Evolutionary conservation across 2,888 invertebrate species (phyloP), one percentile per base, ranked within the genome.

Genomic region (Chrysina gloriosa): DNA sequence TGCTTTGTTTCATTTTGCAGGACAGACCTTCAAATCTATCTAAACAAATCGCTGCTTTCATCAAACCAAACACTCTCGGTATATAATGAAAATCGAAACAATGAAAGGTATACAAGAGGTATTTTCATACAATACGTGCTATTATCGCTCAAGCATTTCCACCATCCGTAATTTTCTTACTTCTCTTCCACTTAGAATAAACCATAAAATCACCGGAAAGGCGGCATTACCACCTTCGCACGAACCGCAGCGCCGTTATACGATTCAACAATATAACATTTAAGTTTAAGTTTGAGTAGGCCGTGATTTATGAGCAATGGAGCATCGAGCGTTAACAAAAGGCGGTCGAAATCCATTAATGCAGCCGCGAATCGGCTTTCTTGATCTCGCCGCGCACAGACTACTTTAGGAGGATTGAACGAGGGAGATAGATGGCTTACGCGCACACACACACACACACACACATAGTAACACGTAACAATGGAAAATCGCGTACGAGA

Each of bases 261-360:
- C 42, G 45, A 61, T 42, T 61, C 45, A 25, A 61, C 58, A 58
- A 39, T 58, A 42, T 61, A 19, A 27, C 42, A 27, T 42, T 36
- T 25, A 42, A 61, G 58, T n/a, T n/a, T 42, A 45, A n/a, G 31
- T 9, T 16, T 7, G 50, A 50, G 50, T 31, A 36, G 39, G 27
- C 39, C n/a, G 14, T 58, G 58, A 58, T 58, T 58, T 58, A 58
- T 39, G 58, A 58, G 23, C 39, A 58, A 58, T 14, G 23, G 19
- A 39, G 39, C 39, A 58, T 58, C 42, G 27, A 27, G 27, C 27
- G 27, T 61, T 61, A 61, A 42, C 42, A 42, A 61, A 39, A 27
- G 58, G 14, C 27, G 25, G 14, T 23, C 36, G 58, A 39, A 61
- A 61, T 61, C 42, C 42, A 61, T 61, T 61, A 61, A 61, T 27